Conservation (phyloP, 37 sponge, comb jelly and placozoan species). For the Tethya wilhelma region DNA sequence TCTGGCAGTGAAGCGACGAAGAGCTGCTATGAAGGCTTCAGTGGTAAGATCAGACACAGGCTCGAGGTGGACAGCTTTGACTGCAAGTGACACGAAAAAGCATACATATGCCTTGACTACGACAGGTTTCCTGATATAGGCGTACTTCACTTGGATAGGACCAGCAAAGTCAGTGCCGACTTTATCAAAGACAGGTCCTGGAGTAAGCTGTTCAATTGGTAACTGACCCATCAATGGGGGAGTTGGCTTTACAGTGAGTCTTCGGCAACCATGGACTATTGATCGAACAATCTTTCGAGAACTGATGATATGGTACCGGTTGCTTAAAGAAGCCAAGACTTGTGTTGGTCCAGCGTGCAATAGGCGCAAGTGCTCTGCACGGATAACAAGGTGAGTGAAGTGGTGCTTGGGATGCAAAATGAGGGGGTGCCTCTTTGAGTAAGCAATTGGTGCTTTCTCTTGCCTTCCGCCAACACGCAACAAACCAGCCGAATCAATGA, state of each 20-base stretch:
- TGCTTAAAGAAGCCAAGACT: not conserved
- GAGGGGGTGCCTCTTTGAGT: not conserved
- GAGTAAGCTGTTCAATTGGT: conserved; percentile 11
- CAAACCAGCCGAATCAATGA: too few species aligned
- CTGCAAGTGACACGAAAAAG: conserved; percentile 21
- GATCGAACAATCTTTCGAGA: not conserved
- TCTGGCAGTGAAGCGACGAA: conserved; percentile 14
- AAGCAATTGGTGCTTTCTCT: not conserved
- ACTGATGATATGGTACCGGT: not conserved
- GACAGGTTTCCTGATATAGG: conserved; percentile 10
- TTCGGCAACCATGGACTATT: not conserved
- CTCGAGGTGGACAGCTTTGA: conserved; percentile 38
- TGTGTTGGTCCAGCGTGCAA: conserved; percentile 7
- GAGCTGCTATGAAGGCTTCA: conserved; percentile 6
- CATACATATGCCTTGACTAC: conserved; percentile 30
- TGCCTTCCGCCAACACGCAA: not conserved
- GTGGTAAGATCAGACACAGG: conserved; percentile 24
- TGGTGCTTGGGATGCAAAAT: not conserved
- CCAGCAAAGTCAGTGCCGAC: conserved; percentile 43
- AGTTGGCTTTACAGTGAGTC: not conserved
- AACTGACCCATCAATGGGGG: conserved; percentile 8
- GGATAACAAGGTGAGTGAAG: not conserved
- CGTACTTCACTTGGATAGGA: conserved; percentile 22
- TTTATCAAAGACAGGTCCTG: not conserved
- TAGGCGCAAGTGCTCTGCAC: conserved; percentile 1